A percentile compares a stretch with the other conserved stretches of the same genome.
phyloP scores from a whole-genome alignment of 2,113 vertebrate species.

The Lepisosteus oculatus region DNA sequence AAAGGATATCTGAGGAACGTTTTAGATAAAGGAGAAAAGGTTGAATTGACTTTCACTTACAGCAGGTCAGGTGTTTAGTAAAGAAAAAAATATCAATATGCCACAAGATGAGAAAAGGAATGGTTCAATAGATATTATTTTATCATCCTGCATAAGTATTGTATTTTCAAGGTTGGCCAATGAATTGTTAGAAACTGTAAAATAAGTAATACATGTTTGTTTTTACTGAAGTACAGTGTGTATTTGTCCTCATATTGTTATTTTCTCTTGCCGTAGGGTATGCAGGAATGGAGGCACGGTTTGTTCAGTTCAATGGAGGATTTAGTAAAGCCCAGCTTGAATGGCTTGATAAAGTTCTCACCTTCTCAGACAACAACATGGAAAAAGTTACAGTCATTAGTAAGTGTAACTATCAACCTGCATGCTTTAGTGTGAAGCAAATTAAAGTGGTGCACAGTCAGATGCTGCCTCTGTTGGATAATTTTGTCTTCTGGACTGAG shows the following conservation, averaged over 20 bases:
- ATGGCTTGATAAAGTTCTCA: conserved; percentile 81
- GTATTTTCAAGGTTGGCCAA: too few relatives aligned
- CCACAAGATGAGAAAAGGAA: too few relatives aligned
- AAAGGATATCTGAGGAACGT: too few relatives aligned
- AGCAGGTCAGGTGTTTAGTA: too few relatives aligned
- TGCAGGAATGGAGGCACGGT: conserved; percentile 44
- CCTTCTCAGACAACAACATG: conserved; percentile 69
- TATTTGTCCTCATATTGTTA: background rate
- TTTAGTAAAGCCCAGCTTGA: conserved; percentile 82
- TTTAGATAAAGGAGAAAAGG: too few relatives aligned
- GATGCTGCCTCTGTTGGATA: background rate
- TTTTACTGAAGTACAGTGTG: background rate
- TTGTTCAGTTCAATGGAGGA: conserved; percentile 87
- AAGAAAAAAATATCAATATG: too few relatives aligned
- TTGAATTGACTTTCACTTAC: too few relatives aligned
- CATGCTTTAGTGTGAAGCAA: background rate
- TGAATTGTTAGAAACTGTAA: too few relatives aligned
- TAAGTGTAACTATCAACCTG: conserved; percentile 58
- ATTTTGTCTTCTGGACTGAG: background rate
- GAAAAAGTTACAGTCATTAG: conserved; percentile 82
- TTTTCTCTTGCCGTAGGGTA: conserved; percentile 26
- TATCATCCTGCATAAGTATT: too few relatives aligned
- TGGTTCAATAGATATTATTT: too few relatives aligned
- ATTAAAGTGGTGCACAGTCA: background rate
- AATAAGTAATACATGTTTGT: background rate